A percentile compares a stretch with the other conserved stretches of the same genome.
Evolutionary conservation across 37 sponge, comb jelly and placozoan genomes (phyloP).

Genomic region (Cliona cf. orientalis): DNA sequence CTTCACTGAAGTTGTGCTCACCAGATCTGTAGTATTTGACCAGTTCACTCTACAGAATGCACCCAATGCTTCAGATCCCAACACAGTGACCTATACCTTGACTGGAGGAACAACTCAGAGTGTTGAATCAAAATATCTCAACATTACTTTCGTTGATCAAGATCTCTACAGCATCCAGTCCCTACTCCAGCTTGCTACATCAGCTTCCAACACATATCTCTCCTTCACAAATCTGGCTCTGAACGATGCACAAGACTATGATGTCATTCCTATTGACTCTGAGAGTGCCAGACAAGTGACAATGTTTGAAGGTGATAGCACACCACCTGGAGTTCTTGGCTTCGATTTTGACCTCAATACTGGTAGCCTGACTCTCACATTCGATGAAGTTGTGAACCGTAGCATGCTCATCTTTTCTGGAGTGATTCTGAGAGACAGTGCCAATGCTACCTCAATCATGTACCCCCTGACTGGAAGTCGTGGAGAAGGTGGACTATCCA

Average conservation of each 20-base stretch:
- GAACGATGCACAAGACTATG: constrained; percentile 73
- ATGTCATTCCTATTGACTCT: constrained; percentile 21
- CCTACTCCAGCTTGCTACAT: constrained; percentile 56
- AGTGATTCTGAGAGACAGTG: constrained; percentile 59
- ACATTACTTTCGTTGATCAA: constrained; percentile 49
- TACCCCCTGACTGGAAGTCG: constrained; percentile 50
- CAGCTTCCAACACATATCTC: constrained; percentile 50
- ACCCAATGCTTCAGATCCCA: constrained; percentile 34
- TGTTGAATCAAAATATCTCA: constrained; percentile 52
- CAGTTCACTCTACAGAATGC: constrained; percentile 67
- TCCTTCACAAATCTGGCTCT: constrained; percentile 70
- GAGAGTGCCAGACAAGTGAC: constrained; percentile 47
- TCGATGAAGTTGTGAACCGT: constrained; percentile 76
- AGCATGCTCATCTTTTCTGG: constrained; percentile 13
- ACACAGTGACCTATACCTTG: constrained; percentile 47
- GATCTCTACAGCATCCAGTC: constrained; percentile 69
- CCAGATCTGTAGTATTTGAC: constrained; percentile 55
- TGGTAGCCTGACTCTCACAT: constrained; percentile 66
- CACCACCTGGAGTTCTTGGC: constrained; percentile 59
- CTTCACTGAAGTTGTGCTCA: constrained; percentile 84
- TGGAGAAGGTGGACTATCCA: constrained; percentile 17
- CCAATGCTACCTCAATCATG: neutral
- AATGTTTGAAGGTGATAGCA: constrained; percentile 54
- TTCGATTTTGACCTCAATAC: constrained; percentile 79
- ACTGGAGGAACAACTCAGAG: constrained; percentile 67